Evolutionary conservation across 2,888 invertebrate genomes (phyloP).

Genomic region (Prosapia bicincta): DNA sequence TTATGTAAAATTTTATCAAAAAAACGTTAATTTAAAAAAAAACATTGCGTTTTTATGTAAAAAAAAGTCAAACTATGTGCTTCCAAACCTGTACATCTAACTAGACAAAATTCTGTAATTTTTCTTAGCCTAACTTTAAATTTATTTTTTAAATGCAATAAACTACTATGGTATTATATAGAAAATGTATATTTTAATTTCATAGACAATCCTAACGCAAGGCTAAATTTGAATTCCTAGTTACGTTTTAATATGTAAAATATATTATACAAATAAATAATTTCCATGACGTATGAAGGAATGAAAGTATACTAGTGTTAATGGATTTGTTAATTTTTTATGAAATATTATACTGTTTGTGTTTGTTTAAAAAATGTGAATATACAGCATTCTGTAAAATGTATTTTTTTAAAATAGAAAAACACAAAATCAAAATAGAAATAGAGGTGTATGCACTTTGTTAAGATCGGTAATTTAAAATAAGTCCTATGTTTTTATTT

Average conservation of each 20-base stretch:
- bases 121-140: too few relatives aligned
- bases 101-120: background rate
- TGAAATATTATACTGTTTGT: slow-evolving; percentile 21
- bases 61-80: background rate
- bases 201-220: slow-evolving; percentile 19
- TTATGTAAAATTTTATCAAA: too few relatives aligned
- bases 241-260: background rate
- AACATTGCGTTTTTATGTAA: background rate
- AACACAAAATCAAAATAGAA: background rate
- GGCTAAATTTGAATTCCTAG: background rate
- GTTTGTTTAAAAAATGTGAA: slow-evolving; percentile 18
- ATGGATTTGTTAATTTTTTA: slow-evolving; percentile 20
- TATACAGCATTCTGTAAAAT: background rate
- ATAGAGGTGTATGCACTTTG: background rate
- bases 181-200: slow-evolving; percentile 18
- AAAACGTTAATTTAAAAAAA: too few relatives aligned
- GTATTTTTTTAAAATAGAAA: background rate
- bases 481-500: background rate
- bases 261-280: background rate
- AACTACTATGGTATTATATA: background rate
- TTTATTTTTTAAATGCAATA: background rate
- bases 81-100: background rate
- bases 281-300: background rate
- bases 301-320: slow-evolving; percentile 10
- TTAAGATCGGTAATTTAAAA: background rate